Conservation (phyloP, 1,140 invertebrate species). For the Acromyrmex charruanus region DNA sequence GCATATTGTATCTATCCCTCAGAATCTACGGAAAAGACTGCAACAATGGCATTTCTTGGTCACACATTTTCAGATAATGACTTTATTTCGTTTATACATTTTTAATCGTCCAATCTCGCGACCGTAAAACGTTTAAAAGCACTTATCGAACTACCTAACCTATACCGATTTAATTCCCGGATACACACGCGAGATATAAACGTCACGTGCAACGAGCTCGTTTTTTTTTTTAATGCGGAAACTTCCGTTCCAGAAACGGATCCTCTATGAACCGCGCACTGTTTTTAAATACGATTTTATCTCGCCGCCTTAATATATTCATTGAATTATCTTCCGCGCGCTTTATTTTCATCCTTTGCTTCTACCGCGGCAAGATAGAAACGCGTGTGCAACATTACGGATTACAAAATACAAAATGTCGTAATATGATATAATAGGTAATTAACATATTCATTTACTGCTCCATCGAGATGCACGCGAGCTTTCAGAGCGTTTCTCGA, state of each 20-base stretch:
- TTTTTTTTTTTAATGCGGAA: slow-evolving; percentile 24
- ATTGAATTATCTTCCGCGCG: slow-evolving; percentile 56
- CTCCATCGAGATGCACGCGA: slow-evolving; percentile 2
- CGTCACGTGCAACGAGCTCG: slow-evolving; percentile 52
- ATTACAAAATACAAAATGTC: slow-evolving; percentile 49
- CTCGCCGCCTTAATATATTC: slow-evolving; percentile 53
- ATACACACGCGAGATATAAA: slow-evolving; percentile 50
- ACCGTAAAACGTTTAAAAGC: slow-evolving; percentile 21
- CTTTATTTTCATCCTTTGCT: slow-evolving; percentile 40
- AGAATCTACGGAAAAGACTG: neutral
- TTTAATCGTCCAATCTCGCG: slow-evolving; percentile 34
- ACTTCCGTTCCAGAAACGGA: slow-evolving; percentile 48
- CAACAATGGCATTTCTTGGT: neutral
- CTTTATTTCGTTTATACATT: slow-evolving; percentile 46
- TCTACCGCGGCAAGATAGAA: slow-evolving; percentile 19
- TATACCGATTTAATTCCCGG: slow-evolving; percentile 53
- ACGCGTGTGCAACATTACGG: slow-evolving; percentile 23
- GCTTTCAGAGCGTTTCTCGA: slow-evolving; percentile 28
- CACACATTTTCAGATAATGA: slow-evolving; percentile 38
- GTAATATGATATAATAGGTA: slow-evolving; percentile 25
- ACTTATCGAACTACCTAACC: slow-evolving; percentile 38
- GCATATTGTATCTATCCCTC: slow-evolving; percentile 17
- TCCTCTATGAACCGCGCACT: slow-evolving; percentile 29
- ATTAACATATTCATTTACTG: slow-evolving; percentile 52
- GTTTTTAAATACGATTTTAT: slow-evolving; percentile 59